Evolutionary conservation across 2,888 invertebrate species (phyloP).

Genomic region (Coelogynopora nodosa): DNA sequence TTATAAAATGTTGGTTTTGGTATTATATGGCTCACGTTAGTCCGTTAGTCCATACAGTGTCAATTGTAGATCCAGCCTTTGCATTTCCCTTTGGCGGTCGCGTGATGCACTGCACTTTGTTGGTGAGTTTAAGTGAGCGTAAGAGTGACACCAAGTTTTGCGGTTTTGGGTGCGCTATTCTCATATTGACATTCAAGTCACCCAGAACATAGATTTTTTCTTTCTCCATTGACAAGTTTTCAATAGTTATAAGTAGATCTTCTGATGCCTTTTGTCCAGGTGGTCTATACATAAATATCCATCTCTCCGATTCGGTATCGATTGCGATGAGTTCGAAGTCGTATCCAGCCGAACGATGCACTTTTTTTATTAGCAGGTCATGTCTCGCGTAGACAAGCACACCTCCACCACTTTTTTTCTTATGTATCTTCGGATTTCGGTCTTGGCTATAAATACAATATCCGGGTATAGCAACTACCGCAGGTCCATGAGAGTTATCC

Average conservation of each 20-base stretch:
- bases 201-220: neutral
- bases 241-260: neutral
- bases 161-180: slow-evolving; percentile 6
- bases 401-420: slow-evolving; percentile 13
- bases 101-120: neutral
- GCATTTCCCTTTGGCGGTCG: neutral
- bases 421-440: neutral
- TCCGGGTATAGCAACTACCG: neutral
- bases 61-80: neutral
- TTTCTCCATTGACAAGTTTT: slow-evolving; percentile 12
- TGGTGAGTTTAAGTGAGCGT: neutral
- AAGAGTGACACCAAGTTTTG: slow-evolving; percentile 10
- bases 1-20: neutral
- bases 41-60: neutral
- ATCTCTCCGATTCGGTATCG: neutral
- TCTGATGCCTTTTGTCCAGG: neutral
- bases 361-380: neutral
- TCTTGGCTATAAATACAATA: neutral
- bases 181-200: slow-evolving; percentile 1
- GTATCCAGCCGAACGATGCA: neutral
- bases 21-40: neutral
- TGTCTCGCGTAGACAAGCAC: neutral
- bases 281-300: neutral
- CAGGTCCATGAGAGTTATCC: neutral
- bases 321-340: neutral